A percentile compares a stretch with the other conserved stretches of the same genome.
These are phyloP conservation scores for Labeo calbasu DNA, from an alignment of 2,797 vertebrate species.

Conservation along the genomic window DNA sequence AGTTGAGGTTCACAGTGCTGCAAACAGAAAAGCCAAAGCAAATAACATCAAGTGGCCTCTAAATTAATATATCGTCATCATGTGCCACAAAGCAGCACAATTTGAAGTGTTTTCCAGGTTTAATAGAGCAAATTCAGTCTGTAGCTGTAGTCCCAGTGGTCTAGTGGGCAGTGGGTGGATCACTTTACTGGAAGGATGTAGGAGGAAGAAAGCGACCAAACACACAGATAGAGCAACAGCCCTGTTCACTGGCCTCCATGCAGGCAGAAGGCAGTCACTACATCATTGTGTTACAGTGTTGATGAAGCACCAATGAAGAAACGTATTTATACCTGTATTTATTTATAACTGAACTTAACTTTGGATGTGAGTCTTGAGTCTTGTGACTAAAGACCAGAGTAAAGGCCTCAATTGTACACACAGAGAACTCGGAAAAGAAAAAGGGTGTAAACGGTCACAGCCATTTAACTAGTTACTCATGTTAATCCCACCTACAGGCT, in stretches of 20 bases:
- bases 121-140: slow-evolving; percentile 26
- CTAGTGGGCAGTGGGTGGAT: slow-evolving; percentile 15
- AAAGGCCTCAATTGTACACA: neutral
- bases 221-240: slow-evolving; percentile 30
- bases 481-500: neutral
- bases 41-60: neutral
- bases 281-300: neutral
- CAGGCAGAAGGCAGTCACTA: neutral
- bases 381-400: neutral
- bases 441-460: too few species aligned
- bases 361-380: neutral
- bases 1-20: neutral
- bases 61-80: slow-evolving; percentile 3
- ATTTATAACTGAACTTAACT: neutral
- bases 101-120: slow-evolving; percentile 15
- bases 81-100: neutral
- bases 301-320: neutral
- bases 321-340: neutral
- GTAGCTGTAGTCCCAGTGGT: slow-evolving; percentile 15
- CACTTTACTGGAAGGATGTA: slow-evolving; percentile 27
- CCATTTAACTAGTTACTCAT: neutral
- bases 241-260: slow-evolving; percentile 7
- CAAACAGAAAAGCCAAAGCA: neutral
- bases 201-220: slow-evolving; percentile 25
- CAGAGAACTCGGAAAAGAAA: slow-evolving; percentile 5